Conservation (phyloP, 2,113 vertebrate genomes). For the Melanocharis versteri region DNA sequence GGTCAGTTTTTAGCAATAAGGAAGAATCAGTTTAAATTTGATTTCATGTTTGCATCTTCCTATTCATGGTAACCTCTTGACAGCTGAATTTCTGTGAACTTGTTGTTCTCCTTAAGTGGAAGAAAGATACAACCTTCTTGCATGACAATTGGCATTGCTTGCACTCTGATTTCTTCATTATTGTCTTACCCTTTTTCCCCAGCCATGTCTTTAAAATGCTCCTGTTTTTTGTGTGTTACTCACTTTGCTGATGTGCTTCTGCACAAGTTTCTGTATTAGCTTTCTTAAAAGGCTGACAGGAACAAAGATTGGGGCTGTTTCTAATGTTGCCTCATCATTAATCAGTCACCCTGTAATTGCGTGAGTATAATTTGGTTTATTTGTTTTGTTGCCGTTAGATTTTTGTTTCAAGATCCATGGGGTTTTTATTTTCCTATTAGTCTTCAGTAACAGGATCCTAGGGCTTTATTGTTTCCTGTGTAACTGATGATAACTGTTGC, state of each 20-base stretch:
- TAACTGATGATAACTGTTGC: neutral
- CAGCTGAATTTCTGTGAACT: neutral
- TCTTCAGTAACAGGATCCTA: neutral
- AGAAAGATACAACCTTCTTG: neutral
- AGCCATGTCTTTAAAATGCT: neutral
- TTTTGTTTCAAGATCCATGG: neutral
- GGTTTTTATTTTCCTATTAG: neutral
- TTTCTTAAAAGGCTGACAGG: neutral
- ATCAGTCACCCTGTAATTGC: neutral
- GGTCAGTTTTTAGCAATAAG: neutral
- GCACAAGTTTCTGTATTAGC: neutral
- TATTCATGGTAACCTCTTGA: neutral
- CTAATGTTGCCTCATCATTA: neutral
- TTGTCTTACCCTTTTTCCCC: neutral
- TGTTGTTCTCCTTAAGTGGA: neutral
- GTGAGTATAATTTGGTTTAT: neutral
- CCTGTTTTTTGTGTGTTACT: fast-evolving
- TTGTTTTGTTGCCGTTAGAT: neutral
- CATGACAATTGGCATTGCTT: neutral
- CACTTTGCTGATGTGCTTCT: neutral
- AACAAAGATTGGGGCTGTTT: neutral
- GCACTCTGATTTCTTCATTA: neutral
- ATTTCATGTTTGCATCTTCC: neutral
- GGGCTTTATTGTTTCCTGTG: neutral
- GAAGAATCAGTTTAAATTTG: neutral